Base-by-base conservation (phyloP, 2,113 vertebrate genomes). In the Rhea pennata region DNA sequence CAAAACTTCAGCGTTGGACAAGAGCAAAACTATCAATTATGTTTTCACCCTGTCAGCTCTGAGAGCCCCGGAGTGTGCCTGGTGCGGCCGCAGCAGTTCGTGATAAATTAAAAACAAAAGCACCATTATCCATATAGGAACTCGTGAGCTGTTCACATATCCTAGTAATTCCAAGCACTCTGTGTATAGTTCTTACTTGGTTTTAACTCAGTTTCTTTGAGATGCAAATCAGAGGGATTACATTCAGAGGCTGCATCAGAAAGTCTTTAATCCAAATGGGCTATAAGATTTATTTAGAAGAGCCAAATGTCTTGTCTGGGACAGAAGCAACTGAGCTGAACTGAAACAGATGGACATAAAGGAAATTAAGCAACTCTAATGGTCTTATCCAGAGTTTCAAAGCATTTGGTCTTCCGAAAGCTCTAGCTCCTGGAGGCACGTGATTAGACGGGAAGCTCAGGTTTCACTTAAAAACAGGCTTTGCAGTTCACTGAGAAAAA, bases 281-380 rank as follows among this genome's bases (percentile, higher is more conserved):
- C 74, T 90, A 89, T 95, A 84, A 94, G 91, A 90, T 96, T 97
- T 96, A 96, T 95, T 96, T 90, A 90, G 93, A 75, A 95, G 92
- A 97, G 95, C 91, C 93, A 88, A 96, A 97, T 96, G 93, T 93
- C 95, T 94, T 96, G 95, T 82, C 95, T 95, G 91, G 95, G 96
- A 96, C 92, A 96, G 95, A 94, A 96, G 93, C 87, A 92, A 95
- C 92, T 10, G 84, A 97, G 87, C 93, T 95, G 95, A 97, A 95
- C 92, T 73, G 93, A 94, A 96, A 95, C 93, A 96, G 95, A 97
- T 92, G 89, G 95, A 91, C 84, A 64, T 93, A 95, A 97, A 96
- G 95, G 96, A 96, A 96, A 96, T 96, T 93, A 96, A 95, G 84
- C 95, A 95, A 95, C 92, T 92, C 94, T 95, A 95, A 97, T 95